These are phyloP conservation scores for Punctoribates punctum DNA, from an alignment of 2,888 invertebrate genomes.

Conservation along the genomic window DNA sequence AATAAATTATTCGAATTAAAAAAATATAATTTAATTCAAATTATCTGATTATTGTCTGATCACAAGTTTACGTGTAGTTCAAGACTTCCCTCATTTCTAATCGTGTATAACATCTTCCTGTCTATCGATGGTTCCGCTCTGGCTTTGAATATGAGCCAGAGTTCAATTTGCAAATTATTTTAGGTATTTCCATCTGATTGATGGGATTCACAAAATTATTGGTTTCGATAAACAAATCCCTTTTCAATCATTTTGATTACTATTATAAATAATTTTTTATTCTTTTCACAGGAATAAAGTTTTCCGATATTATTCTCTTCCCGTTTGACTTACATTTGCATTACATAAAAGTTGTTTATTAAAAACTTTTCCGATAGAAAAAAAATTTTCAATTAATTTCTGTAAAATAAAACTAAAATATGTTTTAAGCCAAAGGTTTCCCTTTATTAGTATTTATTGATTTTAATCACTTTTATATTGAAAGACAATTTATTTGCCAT, in stretches of 20 bases:
- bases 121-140: no score
- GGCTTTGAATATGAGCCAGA: no score
- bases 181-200: not conserved
- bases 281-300: not conserved
- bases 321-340: slow-evolving; percentile 7
- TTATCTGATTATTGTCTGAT: slow-evolving; percentile 13
- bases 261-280: not conserved
- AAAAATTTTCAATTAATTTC: no score
- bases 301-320: not conserved
- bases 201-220: slow-evolving; percentile 17
- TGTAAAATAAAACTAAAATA: not conserved
- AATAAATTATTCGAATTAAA: no score
- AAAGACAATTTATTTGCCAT: no score
- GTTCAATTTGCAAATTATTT: not conserved
- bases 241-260: not conserved
- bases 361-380: not conserved
- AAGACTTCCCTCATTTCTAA: no score
- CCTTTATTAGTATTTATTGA: not conserved
- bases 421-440: not conserved
- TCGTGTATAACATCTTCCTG: no score
- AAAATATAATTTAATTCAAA: not conserved
- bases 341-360: not conserved
- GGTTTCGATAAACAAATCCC: not conserved
- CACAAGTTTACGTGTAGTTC: not conserved
- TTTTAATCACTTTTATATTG: no score